Base-by-base conservation (phyloP, 2,113 vertebrate species). In the Microcebus ravelobensis region DNA sequence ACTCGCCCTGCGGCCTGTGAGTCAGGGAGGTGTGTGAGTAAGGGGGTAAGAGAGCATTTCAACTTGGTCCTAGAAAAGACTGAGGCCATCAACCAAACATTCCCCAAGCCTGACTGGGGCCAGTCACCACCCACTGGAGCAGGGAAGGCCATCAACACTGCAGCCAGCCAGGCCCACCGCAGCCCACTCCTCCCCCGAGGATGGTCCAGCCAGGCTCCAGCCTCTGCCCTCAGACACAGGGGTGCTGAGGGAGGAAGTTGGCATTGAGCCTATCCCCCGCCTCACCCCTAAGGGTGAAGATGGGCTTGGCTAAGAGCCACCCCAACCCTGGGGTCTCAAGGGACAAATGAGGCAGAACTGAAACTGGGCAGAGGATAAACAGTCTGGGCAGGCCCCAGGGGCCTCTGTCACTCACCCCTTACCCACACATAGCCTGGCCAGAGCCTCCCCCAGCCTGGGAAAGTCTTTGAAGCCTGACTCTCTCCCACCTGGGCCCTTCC, bases 301-400 rank as follows among this genome's bases (percentile, higher is more conserved):
- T n/a, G 20, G 14, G 4, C 82, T 55, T 61, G 52, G 59, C n/a
- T 89, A 29, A 88, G 31, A 94, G 50, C 36, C 29, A 65, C 21
- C 48, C 39, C 23, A 68, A 15, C 5, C 48, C 36, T 8, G 6
- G 86, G 68, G 42, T 88, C 88, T 94, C 95, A 83, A n/a, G 85
- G 93, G 86, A 77, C 55, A 39, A 80, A 39, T 29, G 8, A 94
- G 59, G 70, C 71, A 70, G 92, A 97, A 91, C 55, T 79, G 95
- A 97, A 88, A 95, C 76, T 11, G 8, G 7, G 17, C 42, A 70
- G 48, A 50, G 34, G 88, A 86, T 25, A 96, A 96, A 76, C n/a
- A 1, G 39, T 52, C 45, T 0, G 27, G 85, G 50, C 36, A 73
- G 77, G 13, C 59, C 88, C 45, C 36, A 14, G n/a, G n/a, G 87